These are phyloP conservation scores for Tragelaphus buxtoni DNA, from an alignment of 2,113 vertebrate species.

Conservation along the genomic window DNA sequence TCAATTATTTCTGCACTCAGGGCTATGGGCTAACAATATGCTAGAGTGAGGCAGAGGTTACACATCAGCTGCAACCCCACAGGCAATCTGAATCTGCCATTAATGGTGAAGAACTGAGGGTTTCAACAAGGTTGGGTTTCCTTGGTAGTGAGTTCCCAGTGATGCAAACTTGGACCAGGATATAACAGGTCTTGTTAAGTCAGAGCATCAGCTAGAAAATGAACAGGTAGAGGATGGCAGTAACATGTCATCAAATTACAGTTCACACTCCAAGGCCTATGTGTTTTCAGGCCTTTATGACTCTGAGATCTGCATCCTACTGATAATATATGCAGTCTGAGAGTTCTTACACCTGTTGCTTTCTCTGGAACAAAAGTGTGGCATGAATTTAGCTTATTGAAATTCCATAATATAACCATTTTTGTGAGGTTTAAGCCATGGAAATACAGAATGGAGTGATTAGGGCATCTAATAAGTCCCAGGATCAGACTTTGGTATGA, in stretches of 20 bases:
- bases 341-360: neutral
- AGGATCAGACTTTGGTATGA: neutral
- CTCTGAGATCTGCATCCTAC: neutral
- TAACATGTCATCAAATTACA: slow-evolving; percentile 19
- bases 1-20: slow-evolving; percentile 72
- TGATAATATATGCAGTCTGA: neutral
- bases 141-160: slow-evolving; percentile 30
- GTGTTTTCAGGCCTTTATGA: neutral
- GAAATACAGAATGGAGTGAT: neutral
- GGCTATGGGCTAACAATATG: slow-evolving; percentile 64
- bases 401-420: neutral
- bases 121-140: slow-evolving; percentile 37
- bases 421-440: neutral
- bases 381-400: neutral
- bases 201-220: slow-evolving; percentile 6
- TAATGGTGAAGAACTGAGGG: slow-evolving; percentile 19
- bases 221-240: slow-evolving; percentile 38
- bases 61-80: slow-evolving; percentile 32
- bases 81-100: slow-evolving; percentile 47
- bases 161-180: slow-evolving; percentile 34
- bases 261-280: slow-evolving; percentile 23
- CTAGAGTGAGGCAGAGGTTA: slow-evolving; percentile 49
- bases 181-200: slow-evolving; percentile 38
- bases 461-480: neutral
- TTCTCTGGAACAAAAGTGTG: neutral